A percentile compares a stretch with the other conserved stretches of the same genome.
Evolutionary conservation across 2,888 invertebrate genomes (phyloP).

Genomic region (Elysia crispata): DNA sequence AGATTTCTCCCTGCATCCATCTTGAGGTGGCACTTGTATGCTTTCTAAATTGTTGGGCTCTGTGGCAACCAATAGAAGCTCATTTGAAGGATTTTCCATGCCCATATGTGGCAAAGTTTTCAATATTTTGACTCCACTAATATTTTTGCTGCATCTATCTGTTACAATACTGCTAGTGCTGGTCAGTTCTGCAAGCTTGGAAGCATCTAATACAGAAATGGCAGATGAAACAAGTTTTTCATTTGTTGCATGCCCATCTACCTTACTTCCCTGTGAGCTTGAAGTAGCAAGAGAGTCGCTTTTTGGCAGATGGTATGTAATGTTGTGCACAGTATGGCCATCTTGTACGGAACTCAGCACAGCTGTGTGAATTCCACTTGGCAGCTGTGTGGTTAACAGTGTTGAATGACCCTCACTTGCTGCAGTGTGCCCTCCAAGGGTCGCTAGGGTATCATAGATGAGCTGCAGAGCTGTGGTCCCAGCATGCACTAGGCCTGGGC

Average conservation of each 20-base stretch:
- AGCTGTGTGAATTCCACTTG: slow-evolving; percentile 55
- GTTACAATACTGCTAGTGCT: background rate
- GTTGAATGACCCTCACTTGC: slow-evolving; percentile 44
- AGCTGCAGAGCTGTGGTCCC: slow-evolving; percentile 66
- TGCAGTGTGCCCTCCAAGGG: slow-evolving; percentile 60
- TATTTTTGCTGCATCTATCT: too few relatives aligned
- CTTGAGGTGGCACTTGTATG: background rate
- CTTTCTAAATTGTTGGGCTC: background rate
- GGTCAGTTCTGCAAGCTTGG: background rate
- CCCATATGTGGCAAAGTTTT: background rate
- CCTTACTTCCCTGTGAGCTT: background rate
- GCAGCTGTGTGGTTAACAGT: slow-evolving; percentile 52
- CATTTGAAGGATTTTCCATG: background rate
- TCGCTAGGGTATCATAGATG: slow-evolving; percentile 67
- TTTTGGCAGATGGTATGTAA: slow-evolving; percentile 64
- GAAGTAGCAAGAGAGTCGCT: too few relatives aligned
- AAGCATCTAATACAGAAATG: slow-evolving; percentile 1
- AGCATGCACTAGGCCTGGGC: slow-evolving; percentile 59
- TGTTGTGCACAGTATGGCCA: slow-evolving; percentile 64
- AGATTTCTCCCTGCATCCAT: background rate
- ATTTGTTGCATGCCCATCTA: background rate
- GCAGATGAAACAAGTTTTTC: background rate
- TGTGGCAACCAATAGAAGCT: background rate
- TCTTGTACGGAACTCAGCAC: slow-evolving; percentile 54
- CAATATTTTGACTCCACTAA: too few relatives aligned